Evolutionary conservation across 2,113 vertebrate species (phyloP), one percentile per base, ranked within the genome.

Genomic region (Dromaius novaehollandiae): DNA sequence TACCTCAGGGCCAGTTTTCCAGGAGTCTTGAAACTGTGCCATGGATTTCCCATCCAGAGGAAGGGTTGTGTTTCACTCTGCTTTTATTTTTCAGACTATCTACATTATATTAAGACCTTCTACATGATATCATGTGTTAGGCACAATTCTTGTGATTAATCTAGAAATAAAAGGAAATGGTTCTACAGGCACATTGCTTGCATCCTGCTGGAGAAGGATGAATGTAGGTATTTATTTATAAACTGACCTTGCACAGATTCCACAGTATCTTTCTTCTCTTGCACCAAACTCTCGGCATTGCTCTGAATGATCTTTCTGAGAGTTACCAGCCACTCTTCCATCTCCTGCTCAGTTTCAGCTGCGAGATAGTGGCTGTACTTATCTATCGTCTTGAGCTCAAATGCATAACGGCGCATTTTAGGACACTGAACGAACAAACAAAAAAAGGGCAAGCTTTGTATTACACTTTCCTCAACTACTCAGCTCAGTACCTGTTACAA

Each of bases 311-410:
- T 99, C 97, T 99, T 99, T 84, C 98, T 99, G 95, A 99, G 98
- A 4, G 98, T 99, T 74, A 90, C 94, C 96, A 99, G 98, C 99
- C 99, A 99, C 36, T 99, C 99, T 87, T 99, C 99, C 99, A 99
- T 99, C 98, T 99, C 99, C 70, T 98, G 98, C 91, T 99, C 99
- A 3, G 97, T 99, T 93, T 99, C 99, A 25, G 99, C 99, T 19
- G 99, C 99, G 88, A 99, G 98, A 85, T 99, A 99, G 98, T 99
- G 99, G 97, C 99, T 99, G 96, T 99, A 99, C 94, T 99, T 99
- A 89, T 99, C 99, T 82, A 99, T 98, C 97, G 99, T 99, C 98
- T 99, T 99, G 74, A 99, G 98, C 97, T 99, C 99, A 60, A 99
- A 99, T 0, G 98, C 99, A 3, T 99, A 98, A 32, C 99, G 99